Evolutionary conservation across 2,797 vertebrate genomes (phyloP).

Genomic region (Myripristis murdjan): DNA sequence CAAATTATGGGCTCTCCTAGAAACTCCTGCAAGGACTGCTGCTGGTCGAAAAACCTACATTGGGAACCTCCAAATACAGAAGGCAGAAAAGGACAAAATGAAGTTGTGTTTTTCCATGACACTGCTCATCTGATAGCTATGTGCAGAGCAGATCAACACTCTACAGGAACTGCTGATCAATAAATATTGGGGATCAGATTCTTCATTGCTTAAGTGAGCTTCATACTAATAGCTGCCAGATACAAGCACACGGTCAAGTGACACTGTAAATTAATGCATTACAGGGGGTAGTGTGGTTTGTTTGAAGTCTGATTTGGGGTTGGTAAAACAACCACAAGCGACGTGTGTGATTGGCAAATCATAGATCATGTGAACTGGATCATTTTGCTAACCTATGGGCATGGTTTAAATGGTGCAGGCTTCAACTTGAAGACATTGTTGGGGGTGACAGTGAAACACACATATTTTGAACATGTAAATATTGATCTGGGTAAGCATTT

Average conservation of each 20-base stretch:
- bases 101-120: conserved; percentile 9
- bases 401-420: no score
- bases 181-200: conserved; percentile 42
- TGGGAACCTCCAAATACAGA: no score
- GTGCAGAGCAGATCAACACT: conserved; percentile 50
- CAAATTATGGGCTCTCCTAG: no score
- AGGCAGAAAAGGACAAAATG: no score
- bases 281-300: conserved; percentile 38
- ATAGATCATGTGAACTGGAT: not conserved
- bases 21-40: not conserved
- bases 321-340: conserved; percentile 13
- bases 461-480: no score
- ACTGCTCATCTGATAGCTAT: conserved; percentile 23
- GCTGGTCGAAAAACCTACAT: not conserved
- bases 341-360: conserved; percentile 4
- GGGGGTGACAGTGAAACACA: no score
- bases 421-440: no score
- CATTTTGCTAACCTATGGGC: no score
- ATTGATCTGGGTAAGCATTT: no score
- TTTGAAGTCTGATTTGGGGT: conserved; percentile 48
- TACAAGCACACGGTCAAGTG: conserved; percentile 21
- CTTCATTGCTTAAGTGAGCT: conserved; percentile 51
- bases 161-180: conserved; percentile 60
- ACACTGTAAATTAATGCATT: conserved; percentile 51
- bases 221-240: conserved; percentile 24